Base-by-base conservation (phyloP, 1,140 invertebrate genomes). In the Drosophila ironensis region DNA sequence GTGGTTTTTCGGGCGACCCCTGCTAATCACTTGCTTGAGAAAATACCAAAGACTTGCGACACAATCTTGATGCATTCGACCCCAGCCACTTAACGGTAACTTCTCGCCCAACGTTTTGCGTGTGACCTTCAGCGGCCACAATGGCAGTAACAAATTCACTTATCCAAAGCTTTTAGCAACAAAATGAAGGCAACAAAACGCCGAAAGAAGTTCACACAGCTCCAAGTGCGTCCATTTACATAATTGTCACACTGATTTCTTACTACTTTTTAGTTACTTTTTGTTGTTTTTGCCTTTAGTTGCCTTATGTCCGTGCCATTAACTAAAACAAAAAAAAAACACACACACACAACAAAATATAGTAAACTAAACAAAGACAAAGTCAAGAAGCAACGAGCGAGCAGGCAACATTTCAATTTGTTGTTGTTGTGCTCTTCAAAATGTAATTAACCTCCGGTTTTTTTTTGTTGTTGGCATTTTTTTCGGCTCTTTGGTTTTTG, bases 181-280 rank as follows among this genome's bases (percentile, higher is more conserved):
- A 9, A n/a, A n/a, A n/a, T 24, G 20, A 25, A 16, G 20, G 12
- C 3, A 45, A 7, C 30, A 54, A 35, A 56, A 27, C 24, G 35
- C 30, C 28, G 22, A 47, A 63, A 53, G 35, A 73, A 60, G 51
- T 59, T 69, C 53, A 51, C 67, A 70, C 46, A 70, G 57, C 50
- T 38, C 45, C 76, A 80, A 80, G 75, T 82, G 78, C 72, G 48
- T 73, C 80, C 78, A 84, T 84, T 84, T 86, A 84, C 74, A 84
- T 84, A 84, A 84, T 84, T 84, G 78, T 84, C 78, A 78, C 78
- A 84, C 77, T 72, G 72, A 70, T 71, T 84, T 76, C 51, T 52
- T 52, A 35, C 52, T 52, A 27, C 27, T 44, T 22, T 33, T 28
- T 63, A 45, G 17, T 40, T 53, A n/a, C 20, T 12, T 9, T 6